These are phyloP conservation scores for Eulimnadia texana DNA, from an alignment of 1,140 invertebrate genomes.

Conservation along the genomic window DNA sequence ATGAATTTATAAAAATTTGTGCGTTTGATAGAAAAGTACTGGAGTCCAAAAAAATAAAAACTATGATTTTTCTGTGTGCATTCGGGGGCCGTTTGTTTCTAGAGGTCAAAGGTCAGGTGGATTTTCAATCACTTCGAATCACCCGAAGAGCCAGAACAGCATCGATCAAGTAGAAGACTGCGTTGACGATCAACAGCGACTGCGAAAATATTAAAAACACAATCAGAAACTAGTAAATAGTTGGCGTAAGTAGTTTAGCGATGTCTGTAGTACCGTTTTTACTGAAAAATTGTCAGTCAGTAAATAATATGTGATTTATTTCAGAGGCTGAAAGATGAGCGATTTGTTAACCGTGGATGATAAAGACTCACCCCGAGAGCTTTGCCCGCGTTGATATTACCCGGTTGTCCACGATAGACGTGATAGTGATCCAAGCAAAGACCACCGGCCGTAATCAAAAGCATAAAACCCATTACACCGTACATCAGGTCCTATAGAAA, in stretches of 20 bases:
- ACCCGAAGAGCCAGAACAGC: constrained; percentile 13
- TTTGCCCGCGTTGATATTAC: constrained; percentile 16
- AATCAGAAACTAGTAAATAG: not conserved
- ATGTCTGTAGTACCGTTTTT: too few relatives aligned
- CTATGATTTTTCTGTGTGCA: too few relatives aligned
- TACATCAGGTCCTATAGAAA: constrained; percentile 16
- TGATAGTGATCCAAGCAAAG: constrained; percentile 16
- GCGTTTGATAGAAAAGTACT: too few relatives aligned
- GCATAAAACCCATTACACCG: constrained; percentile 15
- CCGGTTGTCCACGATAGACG: constrained; percentile 10
- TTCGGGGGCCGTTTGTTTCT: too few relatives aligned
- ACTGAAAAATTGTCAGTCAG: too few relatives aligned
- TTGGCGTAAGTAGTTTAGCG: too few relatives aligned
- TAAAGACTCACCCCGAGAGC: constrained; percentile 17
- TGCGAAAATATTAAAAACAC: not conserved
- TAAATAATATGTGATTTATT: constrained; percentile 17
- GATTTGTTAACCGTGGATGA: too few relatives aligned
- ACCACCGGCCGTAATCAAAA: constrained; percentile 14
- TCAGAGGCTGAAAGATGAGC: too few relatives aligned
- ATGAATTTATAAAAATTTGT: too few relatives aligned
- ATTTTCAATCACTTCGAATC: not conserved
- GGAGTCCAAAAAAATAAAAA: too few relatives aligned
- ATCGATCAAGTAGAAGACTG: constrained; percentile 16
- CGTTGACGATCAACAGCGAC: constrained; percentile 18
- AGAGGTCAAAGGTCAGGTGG: not conserved